Percentiles rank a stretch among this genome's conserved stretches.
These are phyloP conservation scores for Oncopodura yosiiana DNA, from an alignment of 1,140 invertebrate species.

Conservation along the genomic window DNA sequence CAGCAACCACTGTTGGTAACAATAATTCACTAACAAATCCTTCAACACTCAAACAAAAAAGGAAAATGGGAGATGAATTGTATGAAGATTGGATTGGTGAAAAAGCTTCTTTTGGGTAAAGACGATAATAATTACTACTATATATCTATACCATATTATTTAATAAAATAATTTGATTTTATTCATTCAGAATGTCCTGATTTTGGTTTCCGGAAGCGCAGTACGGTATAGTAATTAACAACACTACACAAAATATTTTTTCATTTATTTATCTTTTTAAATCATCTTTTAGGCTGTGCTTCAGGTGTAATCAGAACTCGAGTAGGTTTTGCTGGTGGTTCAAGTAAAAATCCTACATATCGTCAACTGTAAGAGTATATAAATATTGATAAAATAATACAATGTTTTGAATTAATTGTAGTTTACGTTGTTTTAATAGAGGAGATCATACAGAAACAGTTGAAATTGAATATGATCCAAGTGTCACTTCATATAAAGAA, in stretches of 20 bases:
- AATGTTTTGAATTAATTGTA: too few species aligned
- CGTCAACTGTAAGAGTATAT: constrained; percentile 61
- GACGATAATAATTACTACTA: too few species aligned
- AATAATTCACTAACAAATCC: neutral
- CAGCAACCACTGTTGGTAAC: neutral
- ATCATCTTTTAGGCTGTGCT: constrained; percentile 14
- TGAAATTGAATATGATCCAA: constrained; percentile 79
- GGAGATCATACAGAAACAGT: constrained; percentile 89
- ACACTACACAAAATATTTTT: too few species aligned
- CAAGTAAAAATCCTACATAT: constrained; percentile 68
- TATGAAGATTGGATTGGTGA: constrained; percentile 24
- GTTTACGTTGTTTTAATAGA: constrained; percentile 46
- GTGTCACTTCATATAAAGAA: constrained; percentile 58
- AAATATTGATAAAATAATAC: too few species aligned
- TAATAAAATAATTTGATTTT: too few species aligned
- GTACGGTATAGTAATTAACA: constrained; percentile 13
- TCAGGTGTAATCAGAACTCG: constrained; percentile 22
- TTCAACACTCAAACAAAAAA: neutral
- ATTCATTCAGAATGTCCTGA: constrained; percentile 37
- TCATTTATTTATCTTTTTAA: neutral
- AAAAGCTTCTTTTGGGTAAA: constrained; percentile 36
- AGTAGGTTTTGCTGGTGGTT: constrained; percentile 89
- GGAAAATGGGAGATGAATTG: constrained; percentile 6
- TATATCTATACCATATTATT: too few species aligned
- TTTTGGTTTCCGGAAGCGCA: constrained; percentile 37